Evolutionary conservation across 2,797 vertebrate species (phyloP), one percentile per base, ranked within the genome.

Genomic region (Meda fulgida): DNA sequence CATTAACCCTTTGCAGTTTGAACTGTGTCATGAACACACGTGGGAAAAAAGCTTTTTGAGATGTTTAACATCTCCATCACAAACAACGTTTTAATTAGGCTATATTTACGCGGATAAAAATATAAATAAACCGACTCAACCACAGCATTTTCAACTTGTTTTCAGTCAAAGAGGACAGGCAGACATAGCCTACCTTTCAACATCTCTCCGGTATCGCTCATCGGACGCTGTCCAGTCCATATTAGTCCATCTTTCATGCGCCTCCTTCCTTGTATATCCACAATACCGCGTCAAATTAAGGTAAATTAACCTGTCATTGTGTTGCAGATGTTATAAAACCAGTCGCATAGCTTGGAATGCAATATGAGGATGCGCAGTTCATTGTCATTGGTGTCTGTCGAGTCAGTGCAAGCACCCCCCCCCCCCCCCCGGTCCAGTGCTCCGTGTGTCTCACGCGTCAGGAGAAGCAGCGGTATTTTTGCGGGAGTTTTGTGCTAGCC

Each of bases 391-490:
- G 46, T 71, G 60, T 77, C 36, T 81, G 63, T 67, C 26, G 81
- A 80, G 29, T 48, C 63, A 69, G 46, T 82, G 78, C 53, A 83
- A 69, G 78, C 53, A 80, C n/a, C n/a, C n/a, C n/a, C n/a, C 43
- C 72, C 40, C 70, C 72, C 40, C 70, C 31, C 83, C 23, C 86
- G 75, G 87, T 81, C 84, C 87, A 43, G 11, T 46, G 73, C 85
- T 84, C 75, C 77, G 75, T 85, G 46, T 65, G 87, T 67, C 78
- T 82, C 86, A 83, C 83, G 87, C 80, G 72, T 81, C 78, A 80
- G 63, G 29, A 23, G 72, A 89, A 75, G 73, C 84, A 31, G 77
- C 81, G 29, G 88, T 85, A 89, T 91, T 86, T 89, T 78, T n/a
- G n/a, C n/a, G 89, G 63, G 10, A 83, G 83, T 65, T 78, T 88